Base-by-base conservation (phyloP, 2,113 vertebrate genomes). In the Eudyptes chrysolophus region DNA sequence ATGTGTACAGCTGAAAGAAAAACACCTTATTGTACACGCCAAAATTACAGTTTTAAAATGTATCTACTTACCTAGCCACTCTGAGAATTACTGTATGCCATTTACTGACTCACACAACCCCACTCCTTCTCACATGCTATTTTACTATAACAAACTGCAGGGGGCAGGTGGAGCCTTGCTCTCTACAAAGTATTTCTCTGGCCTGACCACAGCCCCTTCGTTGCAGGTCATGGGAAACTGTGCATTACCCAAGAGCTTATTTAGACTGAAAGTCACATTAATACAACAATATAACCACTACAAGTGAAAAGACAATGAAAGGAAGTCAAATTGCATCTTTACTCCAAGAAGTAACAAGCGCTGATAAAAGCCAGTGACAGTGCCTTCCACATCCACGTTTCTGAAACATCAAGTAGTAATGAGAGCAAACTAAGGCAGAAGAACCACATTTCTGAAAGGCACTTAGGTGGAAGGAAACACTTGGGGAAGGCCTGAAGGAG, bases 1-100 rank as follows among this genome's bases (percentile, higher is more conserved):
- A 99, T 99, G 94, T 99, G 99, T 42, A 99, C 99, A 69, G 99
- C 99, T 99, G 98, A 95, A 98, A 98, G 95, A 96, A 94, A 98
- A 96, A 97, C 84, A 85, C 72, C 62, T 97, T 86, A 98, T 6
- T 77, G 49, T 46, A 60, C 26, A 86, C 16, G 19, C 46, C 32
- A 85, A n/a, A 94, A 16, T 12, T n/a, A 80, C 66, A 87, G 27
- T 48, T 76, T 68, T 29, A 55, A 93, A 92, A 61, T 1, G 1
- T 12, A 51, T 24, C 29, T 64, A 40, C 36, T 68, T 72, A 46
- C 44, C 24, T 29, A 89, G 61, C 46, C 52, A 49, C 70, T 42
- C 40, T 42, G 34, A 91, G 49, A 76, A 85, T 13, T 16, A 34
- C 30, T 34, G 6, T 12, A 52, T 49, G 17, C 54, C 58, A 58